Percentiles rank a stretch among this genome's conserved stretches.
Evolutionary conservation across 2,888 invertebrate species (phyloP).

Genomic region (Scotopteryx bipunctaria): DNA sequence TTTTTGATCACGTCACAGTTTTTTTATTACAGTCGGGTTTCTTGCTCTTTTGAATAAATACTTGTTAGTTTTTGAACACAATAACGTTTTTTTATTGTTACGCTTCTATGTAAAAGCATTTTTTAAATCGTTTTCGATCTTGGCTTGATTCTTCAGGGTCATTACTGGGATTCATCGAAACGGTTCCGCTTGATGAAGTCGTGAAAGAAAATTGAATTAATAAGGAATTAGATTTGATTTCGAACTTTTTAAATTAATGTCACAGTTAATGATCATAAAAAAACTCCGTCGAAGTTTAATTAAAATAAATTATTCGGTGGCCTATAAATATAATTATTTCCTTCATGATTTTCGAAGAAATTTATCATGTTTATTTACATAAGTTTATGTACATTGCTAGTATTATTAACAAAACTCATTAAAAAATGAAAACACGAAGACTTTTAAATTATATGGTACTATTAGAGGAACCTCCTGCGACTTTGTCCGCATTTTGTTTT

Average conservation of each 20-base stretch:
- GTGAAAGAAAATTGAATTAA: constrained; percentile 80
- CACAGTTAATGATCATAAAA: constrained; percentile 67
- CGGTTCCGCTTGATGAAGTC: constrained; percentile 79
- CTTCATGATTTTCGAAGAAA: too few relatives aligned
- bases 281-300: constrained; percentile 67
- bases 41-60: too few relatives aligned
- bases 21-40: too few relatives aligned
- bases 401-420: too few relatives aligned
- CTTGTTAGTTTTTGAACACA: neutral
- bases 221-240: constrained; percentile 80
- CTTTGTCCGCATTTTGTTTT: too few relatives aligned
- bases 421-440: too few relatives aligned
- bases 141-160: constrained; percentile 78
- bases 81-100: neutral
- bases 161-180: constrained; percentile 78
- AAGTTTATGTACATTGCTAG: too few relatives aligned
- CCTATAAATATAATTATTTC: constrained; percentile 65
- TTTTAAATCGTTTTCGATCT: constrained; percentile 70
- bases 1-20: too few relatives aligned
- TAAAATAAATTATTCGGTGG: constrained; percentile 74
- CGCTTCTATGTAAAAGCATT: neutral
- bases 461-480: too few relatives aligned
- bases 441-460: too few relatives aligned
- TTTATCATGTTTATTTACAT: too few relatives aligned
- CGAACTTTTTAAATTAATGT: constrained; percentile 78